Base-by-base conservation (phyloP, 2,888 invertebrate genomes). In the Megastigmus dorsalis region DNA sequence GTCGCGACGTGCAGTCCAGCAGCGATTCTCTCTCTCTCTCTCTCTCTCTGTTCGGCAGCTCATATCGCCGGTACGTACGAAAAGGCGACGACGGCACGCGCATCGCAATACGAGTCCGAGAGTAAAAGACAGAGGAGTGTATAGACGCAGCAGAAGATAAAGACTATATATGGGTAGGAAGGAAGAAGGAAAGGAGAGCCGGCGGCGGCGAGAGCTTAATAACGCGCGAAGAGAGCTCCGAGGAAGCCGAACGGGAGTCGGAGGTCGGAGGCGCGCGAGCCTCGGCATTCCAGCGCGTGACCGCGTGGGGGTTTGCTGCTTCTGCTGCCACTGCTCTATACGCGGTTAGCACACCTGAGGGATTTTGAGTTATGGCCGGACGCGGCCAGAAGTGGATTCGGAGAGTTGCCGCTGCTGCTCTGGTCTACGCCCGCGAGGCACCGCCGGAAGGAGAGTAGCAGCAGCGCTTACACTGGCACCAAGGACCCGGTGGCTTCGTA, bases 311-410 rank as follows among this genome's bases (percentile, higher is more conserved):
- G n/a, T n/a, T n/a, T n/a, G n/a, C n/a, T n/a, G n/a, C n/a, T n/a
- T n/a, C n/a, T n/a, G n/a, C n/a, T n/a, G n/a, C n/a, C n/a, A n/a
- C n/a, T n/a, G n/a, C n/a, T n/a, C n/a, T n/a, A n/a, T 80, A 81
- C 80, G 81, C 80, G 83, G 82, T 83, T 84, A 82, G 81, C 82
- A 83, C 83, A 85, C 85, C 84, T 83, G 82, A 83, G 84, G 84
- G 85, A 84, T 85, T 86, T 84, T 83, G 83, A 84, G 81, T 84
- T 84, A 84, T 83, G 81, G 79, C 79, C 82, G 81, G 83, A 84
- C 82, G 79, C 79, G 69, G 77, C 41, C 62, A 73, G 65, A 50
- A 60, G 69, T 69, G 50, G 66, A 65, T 55, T 36, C 28, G n/a
- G n/a, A n/a, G n/a, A n/a, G n/a, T n/a, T n/a, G n/a, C n/a, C n/a